These are phyloP conservation scores for Gryon sp. DNA, from an alignment of 1,140 invertebrate species.

Conservation along the genomic window DNA sequence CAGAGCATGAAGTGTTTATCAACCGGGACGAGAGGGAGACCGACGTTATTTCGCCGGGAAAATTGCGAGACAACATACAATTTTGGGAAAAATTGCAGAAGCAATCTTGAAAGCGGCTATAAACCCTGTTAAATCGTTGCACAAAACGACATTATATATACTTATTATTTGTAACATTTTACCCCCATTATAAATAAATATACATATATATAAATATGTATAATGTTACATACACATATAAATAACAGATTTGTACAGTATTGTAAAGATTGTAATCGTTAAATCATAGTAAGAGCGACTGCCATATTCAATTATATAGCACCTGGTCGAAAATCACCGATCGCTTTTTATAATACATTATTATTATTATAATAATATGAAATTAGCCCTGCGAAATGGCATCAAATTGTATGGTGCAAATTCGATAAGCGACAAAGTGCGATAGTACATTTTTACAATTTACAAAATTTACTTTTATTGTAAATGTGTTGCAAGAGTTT, in stretches of 20 bases:
- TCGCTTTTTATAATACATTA: too few relatives aligned
- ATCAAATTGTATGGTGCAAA: slow-evolving; percentile 23
- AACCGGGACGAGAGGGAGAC: slow-evolving; percentile 32
- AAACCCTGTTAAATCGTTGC: slow-evolving; percentile 30
- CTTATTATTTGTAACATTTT: too few relatives aligned
- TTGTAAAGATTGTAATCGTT: slow-evolving; percentile 21
- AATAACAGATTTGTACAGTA: slow-evolving; percentile 22
- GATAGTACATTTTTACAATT: slow-evolving; percentile 28
- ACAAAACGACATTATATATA: slow-evolving; percentile 18
- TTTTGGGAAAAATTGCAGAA: slow-evolving; percentile 75
- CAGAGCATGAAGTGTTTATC: slow-evolving; percentile 47
- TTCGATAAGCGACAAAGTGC: slow-evolving; percentile 11
- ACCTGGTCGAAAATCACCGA: slow-evolving; percentile 28
- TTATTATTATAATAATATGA: too few relatives aligned
- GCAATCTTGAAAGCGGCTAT: slow-evolving; percentile 55
- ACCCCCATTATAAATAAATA: too few relatives aligned
- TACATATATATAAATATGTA: too few relatives aligned
- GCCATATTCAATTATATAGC: slow-evolving; percentile 32
- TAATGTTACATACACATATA: background rate
- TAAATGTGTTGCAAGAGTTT: slow-evolving; percentile 22
- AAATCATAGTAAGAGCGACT: slow-evolving; percentile 28
- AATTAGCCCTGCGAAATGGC: too few relatives aligned
- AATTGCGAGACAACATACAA: slow-evolving; percentile 73
- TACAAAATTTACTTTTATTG: slow-evolving; percentile 54
- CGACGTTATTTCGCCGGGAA: slow-evolving; percentile 67